A percentile compares a stretch with the other conserved stretches of the same genome.
phyloP scores from a whole-genome alignment of 2,797 vertebrate genomes.

The Propithecus deckenii region DNA sequence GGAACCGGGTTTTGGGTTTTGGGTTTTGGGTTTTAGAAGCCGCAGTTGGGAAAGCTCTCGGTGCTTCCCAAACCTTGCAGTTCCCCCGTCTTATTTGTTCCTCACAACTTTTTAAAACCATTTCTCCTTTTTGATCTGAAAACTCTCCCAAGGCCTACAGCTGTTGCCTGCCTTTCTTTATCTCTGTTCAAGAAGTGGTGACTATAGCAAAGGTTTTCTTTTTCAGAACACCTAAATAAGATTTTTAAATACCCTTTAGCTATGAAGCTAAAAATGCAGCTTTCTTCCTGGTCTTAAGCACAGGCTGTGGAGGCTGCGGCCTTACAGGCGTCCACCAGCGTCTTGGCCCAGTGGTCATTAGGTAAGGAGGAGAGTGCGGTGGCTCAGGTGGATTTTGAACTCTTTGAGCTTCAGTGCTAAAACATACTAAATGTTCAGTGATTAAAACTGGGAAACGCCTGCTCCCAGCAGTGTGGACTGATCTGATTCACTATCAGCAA shows the following conservation, averaged over 20 bases:
- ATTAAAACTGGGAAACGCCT: background rate
- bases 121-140: background rate
- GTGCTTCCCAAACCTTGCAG: background rate
- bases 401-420: background rate
- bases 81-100: background rate
- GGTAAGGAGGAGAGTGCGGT: background rate
- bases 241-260: background rate
- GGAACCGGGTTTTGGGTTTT: background rate
- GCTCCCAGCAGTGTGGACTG: background rate
- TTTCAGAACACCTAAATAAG: conserved; percentile 8
- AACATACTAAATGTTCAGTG: background rate
- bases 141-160: background rate
- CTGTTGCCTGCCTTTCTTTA: background rate
- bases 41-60: background rate
- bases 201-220: conserved; percentile 17
- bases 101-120: background rate
- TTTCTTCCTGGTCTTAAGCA: background rate
- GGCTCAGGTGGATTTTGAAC: conserved; percentile 6
- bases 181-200: conserved; percentile 33
- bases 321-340: background rate
- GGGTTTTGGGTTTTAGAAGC: background rate
- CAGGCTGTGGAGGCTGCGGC: background rate
- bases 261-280: background rate
- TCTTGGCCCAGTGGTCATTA: background rate
- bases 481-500: background rate